A percentile compares a stretch with the other conserved stretches of the same genome.
phyloP scores from a whole-genome alignment of 1,140 invertebrate species.

The Pachypeltis micranthus region DNA sequence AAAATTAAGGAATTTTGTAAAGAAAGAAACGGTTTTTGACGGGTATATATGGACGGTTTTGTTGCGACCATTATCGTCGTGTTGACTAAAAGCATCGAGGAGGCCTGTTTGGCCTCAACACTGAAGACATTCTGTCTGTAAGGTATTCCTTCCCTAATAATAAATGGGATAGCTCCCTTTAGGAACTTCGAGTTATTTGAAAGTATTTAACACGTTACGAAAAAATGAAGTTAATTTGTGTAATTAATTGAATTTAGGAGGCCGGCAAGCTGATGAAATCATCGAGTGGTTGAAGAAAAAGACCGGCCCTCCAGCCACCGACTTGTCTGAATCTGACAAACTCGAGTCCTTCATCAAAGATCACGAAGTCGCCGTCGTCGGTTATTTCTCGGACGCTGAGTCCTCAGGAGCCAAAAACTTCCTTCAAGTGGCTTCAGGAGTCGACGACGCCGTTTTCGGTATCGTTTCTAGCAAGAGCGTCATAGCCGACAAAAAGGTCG shows the following conservation, averaged over 20 bases:
- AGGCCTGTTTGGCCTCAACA: too few species aligned
- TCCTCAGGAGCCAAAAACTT: constrained; percentile 72
- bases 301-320: constrained; percentile 79
- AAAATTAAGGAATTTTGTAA: too few species aligned
- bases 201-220: too few species aligned
- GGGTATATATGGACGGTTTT: too few species aligned
- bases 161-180: too few species aligned
- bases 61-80: too few species aligned
- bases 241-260: constrained; percentile 44
- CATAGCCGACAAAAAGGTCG: constrained; percentile 58
- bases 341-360: constrained; percentile 71
- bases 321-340: constrained; percentile 64
- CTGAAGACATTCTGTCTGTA: too few species aligned
- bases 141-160: too few species aligned
- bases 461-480: constrained; percentile 67
- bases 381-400: constrained; percentile 83
- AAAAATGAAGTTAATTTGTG: neutral
- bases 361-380: constrained; percentile 72
- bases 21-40: too few species aligned
- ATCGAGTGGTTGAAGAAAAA: constrained; percentile 92
- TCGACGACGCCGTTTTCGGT: constrained; percentile 85
- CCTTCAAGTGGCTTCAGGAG: constrained; percentile 57
- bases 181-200: too few species aligned
- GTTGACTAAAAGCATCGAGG: too few species aligned
- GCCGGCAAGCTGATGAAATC: constrained; percentile 83